Evolutionary conservation across 2,797 vertebrate genomes (phyloP).

Genomic region (Pampus argenteus): DNA sequence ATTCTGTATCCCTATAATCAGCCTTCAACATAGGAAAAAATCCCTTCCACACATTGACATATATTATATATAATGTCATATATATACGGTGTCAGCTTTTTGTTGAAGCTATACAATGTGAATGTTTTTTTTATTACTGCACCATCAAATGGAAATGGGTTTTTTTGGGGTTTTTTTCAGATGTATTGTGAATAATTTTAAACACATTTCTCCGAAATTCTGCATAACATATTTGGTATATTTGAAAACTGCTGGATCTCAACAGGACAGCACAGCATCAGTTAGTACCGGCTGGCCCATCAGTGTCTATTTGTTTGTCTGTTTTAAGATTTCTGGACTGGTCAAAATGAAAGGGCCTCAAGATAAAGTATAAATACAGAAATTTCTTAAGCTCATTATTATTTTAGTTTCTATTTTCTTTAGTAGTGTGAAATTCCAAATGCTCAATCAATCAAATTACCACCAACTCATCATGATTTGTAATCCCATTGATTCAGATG

Average conservation of each 20-base stretch:
- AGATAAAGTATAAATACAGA: not conserved
- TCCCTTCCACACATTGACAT: no score
- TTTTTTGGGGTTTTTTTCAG: no score
- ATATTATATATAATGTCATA: no score
- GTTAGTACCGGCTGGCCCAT: not conserved
- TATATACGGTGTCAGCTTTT: no score
- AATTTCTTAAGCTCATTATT: not conserved
- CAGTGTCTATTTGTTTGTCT: not conserved
- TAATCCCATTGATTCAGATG: not conserved
- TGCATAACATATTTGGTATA: not conserved
- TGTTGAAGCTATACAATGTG: no score
- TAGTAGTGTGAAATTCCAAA: not conserved
- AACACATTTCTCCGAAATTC: not conserved
- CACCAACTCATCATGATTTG: not conserved
- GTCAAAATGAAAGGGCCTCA: not conserved
- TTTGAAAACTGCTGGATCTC: not conserved
- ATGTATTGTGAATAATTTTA: no score
- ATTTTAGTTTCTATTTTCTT: not conserved
- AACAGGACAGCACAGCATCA: not conserved
- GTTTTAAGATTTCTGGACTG: not conserved
- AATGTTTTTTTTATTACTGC: not conserved
- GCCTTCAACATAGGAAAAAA: no score
- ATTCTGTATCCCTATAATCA: not conserved
- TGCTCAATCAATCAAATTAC: conserved; percentile 9
- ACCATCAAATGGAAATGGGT: no score